Percentiles rank a stretch among this genome's conserved stretches.
Evolutionary conservation across 2,113 vertebrate genomes (phyloP).

Genomic region (Oophaga pumilio): DNA sequence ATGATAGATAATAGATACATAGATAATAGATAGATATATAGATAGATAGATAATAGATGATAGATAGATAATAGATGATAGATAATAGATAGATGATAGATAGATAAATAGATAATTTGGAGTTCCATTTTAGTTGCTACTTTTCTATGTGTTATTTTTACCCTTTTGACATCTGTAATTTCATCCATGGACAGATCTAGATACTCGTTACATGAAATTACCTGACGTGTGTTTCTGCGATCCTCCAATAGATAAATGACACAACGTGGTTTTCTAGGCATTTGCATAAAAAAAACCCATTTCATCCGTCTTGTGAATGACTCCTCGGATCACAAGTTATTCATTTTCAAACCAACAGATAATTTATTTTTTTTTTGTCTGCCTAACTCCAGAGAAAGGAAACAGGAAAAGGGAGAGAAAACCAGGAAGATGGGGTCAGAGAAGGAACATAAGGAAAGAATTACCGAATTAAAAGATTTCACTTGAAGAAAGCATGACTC

Average conservation of each 20-base stretch:
- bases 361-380: neutral
- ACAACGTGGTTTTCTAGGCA: neutral
- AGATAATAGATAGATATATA: neutral
- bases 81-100: neutral
- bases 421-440: slow-evolving; percentile 55
- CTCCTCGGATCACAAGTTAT: slow-evolving; percentile 36
- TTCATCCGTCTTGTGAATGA: neutral
- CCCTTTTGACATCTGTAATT: neutral
- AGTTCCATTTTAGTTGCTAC: neutral
- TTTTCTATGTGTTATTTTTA: neutral
- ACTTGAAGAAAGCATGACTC: slow-evolving; percentile 44
- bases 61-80: neutral
- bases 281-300: neutral
- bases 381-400: slow-evolving; percentile 25
- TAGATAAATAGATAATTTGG: neutral
- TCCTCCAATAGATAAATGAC: neutral
- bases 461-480: slow-evolving; percentile 53
- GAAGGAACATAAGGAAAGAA: slow-evolving; percentile 51
- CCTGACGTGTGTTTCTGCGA: neutral
- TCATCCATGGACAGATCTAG: neutral
- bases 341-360: slow-evolving; percentile 27
- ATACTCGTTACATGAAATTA: neutral
- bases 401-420: slow-evolving; percentile 52
- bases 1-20: neutral
- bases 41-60: neutral